These are phyloP conservation scores for Rhabdomys pumilio DNA, from an alignment of 2,797 vertebrate species.

Conservation along the genomic window DNA sequence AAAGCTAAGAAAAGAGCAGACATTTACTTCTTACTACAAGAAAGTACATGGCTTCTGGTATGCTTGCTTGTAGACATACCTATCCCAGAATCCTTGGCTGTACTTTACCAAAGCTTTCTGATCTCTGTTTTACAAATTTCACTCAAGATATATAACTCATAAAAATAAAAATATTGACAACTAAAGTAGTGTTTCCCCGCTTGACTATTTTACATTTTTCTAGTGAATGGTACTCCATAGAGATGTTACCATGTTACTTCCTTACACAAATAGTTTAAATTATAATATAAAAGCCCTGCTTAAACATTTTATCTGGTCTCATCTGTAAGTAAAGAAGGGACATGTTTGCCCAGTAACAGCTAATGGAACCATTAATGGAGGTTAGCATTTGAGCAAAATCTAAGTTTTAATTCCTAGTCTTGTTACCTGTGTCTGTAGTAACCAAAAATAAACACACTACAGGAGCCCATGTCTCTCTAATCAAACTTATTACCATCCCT, in stretches of 20 bases:
- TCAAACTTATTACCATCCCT: not conserved
- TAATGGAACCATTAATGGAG: conserved; percentile 7
- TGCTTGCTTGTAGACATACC: not conserved
- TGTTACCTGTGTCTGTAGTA: not conserved
- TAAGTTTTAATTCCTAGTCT: conserved; percentile 24
- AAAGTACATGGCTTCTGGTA: not conserved
- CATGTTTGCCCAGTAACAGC: conserved; percentile 39
- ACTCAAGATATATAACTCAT: conserved; percentile 16
- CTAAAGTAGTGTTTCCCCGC: conserved; percentile 29
- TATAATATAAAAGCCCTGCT: conserved; percentile 38
- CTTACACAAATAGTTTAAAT: conserved; percentile 30
- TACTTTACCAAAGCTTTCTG: conserved; percentile 45
- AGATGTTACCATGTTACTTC: conserved; percentile 15
- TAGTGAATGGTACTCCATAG: not conserved
- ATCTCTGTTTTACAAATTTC: conserved; percentile 12
- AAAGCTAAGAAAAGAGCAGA: not conserved
- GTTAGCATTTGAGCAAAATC: conserved; percentile 8
- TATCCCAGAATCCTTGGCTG: not conserved
- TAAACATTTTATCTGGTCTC: conserved; percentile 22
- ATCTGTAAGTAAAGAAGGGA: conserved; percentile 47
- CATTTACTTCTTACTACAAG: not conserved
- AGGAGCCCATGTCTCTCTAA: not conserved
- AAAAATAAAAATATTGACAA: conserved; percentile 26
- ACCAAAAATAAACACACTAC: conserved; percentile 36
- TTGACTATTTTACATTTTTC: conserved; percentile 32